Evolutionary conservation across 1,140 invertebrate genomes (phyloP), one percentile per base, ranked within the genome.

Genomic region (Pinna nobilis): DNA sequence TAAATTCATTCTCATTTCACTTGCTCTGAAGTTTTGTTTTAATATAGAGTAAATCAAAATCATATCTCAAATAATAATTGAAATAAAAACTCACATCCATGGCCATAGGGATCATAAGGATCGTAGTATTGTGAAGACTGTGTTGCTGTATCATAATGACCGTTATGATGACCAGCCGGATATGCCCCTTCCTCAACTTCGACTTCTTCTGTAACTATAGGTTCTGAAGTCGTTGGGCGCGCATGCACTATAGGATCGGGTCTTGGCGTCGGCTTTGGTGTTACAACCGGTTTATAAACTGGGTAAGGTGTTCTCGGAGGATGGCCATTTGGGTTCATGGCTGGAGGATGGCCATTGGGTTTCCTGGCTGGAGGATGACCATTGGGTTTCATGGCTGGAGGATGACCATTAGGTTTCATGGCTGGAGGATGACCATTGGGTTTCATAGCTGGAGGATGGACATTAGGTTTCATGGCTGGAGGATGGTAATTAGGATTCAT

Each of bases 111-210:
- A 53, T 23, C n/a, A n/a, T 53, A n/a, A 60, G 6, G 4, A 66
- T 11, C 25, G 23, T 66, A 32, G 28, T 35, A 28, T 37, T 35
- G 20, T 7, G 30, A 20, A 30, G 2, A 33, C 30, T 66, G 9
- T 32, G 23, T 35, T 66, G 7, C 30, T 30, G 18, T 35, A 7
- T 32, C n/a, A 13, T 64, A 41, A 25, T 28, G n/a, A 11, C 35
- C 25, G 47, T 51, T 51, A 18, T 59, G 37, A 59, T 59, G 37
- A 18, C 5, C 15, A 9, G 15, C 25, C 5, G 25, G 9, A 3
- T 44, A 32, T 33, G 18, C n/a, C n/a, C n/a, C n/a, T n/a, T n/a
- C n/a, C 35, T 66, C 60, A 47, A 18, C 60, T 18, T 66, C 63
- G 11, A 51, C 20, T 30, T 66, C 63, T 33, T 35, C 30, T 66